Conservation (phyloP, 2,888 invertebrate species). For the Lissocephala sabroskyi region DNA sequence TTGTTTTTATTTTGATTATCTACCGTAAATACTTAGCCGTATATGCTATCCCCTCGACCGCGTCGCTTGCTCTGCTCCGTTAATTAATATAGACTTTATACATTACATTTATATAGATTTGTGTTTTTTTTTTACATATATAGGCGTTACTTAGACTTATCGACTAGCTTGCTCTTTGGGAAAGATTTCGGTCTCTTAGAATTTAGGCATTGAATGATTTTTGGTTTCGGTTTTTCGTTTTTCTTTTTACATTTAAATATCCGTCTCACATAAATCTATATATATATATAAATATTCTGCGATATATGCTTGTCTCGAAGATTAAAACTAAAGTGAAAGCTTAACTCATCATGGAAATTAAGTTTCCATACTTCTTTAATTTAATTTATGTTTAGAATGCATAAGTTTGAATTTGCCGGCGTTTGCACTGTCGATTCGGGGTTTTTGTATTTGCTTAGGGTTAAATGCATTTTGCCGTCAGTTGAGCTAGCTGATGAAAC, state of each 20-base stretch:
- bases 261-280: slow-evolving; percentile 24
- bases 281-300: slow-evolving; percentile 26
- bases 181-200: slow-evolving; percentile 7
- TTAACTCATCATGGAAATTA: slow-evolving; percentile 50
- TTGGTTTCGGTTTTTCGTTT: not conserved
- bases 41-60: too few relatives aligned
- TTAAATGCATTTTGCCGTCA: slow-evolving; percentile 39
- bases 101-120: slow-evolving; percentile 22
- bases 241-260: slow-evolving; percentile 33
- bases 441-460: slow-evolving; percentile 4
- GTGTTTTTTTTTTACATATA: slow-evolving; percentile 37
- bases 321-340: slow-evolving; percentile 30
- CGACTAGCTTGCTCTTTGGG: slow-evolving; percentile 30
- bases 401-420: too few relatives aligned
- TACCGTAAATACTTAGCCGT: slow-evolving; percentile 57
- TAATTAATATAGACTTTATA: slow-evolving; percentile 48
- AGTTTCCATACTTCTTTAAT: too few relatives aligned
- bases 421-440: slow-evolving; percentile 6
- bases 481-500: slow-evolving; percentile 41
- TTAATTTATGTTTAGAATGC: too few relatives aligned
- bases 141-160: slow-evolving; percentile 45
- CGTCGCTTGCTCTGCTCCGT: slow-evolving; percentile 5
- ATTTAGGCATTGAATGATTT: slow-evolving; percentile 4
- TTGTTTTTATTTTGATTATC: slow-evolving; percentile 59
- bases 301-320: slow-evolving; percentile 20